Evolutionary conservation across 2,888 invertebrate genomes (phyloP), one percentile per base, ranked within the genome.

Genomic region (Platycnemis pennipes): DNA sequence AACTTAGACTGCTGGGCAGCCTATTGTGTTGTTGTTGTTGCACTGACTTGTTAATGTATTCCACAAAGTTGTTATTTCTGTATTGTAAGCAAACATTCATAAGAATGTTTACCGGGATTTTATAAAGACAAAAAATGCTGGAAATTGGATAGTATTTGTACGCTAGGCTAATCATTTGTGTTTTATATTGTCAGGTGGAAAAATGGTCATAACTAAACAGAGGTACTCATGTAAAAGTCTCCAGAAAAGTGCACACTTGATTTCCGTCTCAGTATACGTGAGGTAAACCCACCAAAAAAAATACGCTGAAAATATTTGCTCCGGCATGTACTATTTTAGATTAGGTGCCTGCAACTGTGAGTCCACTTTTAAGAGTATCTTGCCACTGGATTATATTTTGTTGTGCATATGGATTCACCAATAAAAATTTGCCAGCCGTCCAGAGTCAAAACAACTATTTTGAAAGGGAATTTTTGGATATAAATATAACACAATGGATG

Each of bases 1-100:
- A 63, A 45, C 69, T 69, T 44, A 91, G 56, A 91, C 91, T 91
- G 91, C 91, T 91, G 69, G 91, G 91, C 91, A 91, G 91, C 91
- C 56, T 91, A 45, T 91, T 91, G 63, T 91, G 63, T 91, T 91
- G 69, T 91, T 63, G 44, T 91, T 91, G 91, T 91, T 69, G 63
- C 42, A 37, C 2, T 37, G 63, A 63, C 49, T 77, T 63, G 91
- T 91, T 56, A 63, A n/a, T 91, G 44, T 63, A 63, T 26, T 63
- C 77, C 77, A 77, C 37, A 91, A 91, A 44, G 46, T 63, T 63
- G 44, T 63, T 91, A 63, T 91, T 91, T 63, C 88, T 19, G 44
- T n/a, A 91, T 46, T 87, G 26, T 26, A 44, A 13, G n/a, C 56
- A 91, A 45, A n/a, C 63, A n/a, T 91, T 63, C 42, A 44, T 26